A percentile compares a stretch with the other conserved stretches of the same genome.
Conservation (phyloP, 2,888 invertebrate genomes). For the Drosophila longiperda region DNA sequence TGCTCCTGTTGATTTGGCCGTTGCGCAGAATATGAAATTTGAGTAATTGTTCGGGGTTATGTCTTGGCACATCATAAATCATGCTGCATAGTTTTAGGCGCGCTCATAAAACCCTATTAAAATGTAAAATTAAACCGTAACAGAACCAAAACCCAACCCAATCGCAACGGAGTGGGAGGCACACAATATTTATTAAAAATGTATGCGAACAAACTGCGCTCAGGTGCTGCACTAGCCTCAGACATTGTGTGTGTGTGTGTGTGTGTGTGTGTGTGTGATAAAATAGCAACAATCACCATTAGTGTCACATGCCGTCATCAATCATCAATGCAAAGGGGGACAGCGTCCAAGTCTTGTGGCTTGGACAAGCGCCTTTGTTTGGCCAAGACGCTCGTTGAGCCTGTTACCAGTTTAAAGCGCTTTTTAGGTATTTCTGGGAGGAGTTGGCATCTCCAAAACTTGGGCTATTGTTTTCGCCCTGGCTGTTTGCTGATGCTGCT, state of each 20-base stretch:
- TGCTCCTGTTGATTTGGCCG: conserved; percentile 46
- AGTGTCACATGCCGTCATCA: conserved; percentile 81
- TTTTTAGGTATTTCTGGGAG: conserved; percentile 63
- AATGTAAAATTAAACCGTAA: conserved; percentile 76
- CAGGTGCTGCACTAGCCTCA: conserved; percentile 54
- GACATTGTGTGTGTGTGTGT: background rate
- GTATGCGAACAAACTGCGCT: conserved; percentile 33
- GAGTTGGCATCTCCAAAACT: conserved; percentile 1
- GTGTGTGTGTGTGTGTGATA: conserved; percentile 64
- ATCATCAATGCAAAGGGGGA: conserved; percentile 68
- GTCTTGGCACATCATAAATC: conserved; percentile 78
- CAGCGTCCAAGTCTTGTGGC: conserved; percentile 46
- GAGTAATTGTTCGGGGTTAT: conserved; percentile 81
- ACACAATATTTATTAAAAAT: conserved; percentile 59
- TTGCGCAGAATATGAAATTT: conserved; percentile 73
- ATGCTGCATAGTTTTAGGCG: conserved; percentile 79
- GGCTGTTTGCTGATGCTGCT: conserved; percentile 24
- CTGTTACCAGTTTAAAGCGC: conserved; percentile 72
- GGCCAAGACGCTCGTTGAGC: conserved; percentile 55
- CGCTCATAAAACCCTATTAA: conserved; percentile 73
- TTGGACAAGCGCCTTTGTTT: conserved; percentile 47
- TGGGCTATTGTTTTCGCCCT: conserved; percentile 52
- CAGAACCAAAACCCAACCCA: conserved; percentile 11
- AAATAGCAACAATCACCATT: conserved; percentile 82
- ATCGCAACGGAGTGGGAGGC: background rate